Evolutionary conservation across 2,888 invertebrate genomes (phyloP).

Genomic region (Clepsis dumicolana): DNA sequence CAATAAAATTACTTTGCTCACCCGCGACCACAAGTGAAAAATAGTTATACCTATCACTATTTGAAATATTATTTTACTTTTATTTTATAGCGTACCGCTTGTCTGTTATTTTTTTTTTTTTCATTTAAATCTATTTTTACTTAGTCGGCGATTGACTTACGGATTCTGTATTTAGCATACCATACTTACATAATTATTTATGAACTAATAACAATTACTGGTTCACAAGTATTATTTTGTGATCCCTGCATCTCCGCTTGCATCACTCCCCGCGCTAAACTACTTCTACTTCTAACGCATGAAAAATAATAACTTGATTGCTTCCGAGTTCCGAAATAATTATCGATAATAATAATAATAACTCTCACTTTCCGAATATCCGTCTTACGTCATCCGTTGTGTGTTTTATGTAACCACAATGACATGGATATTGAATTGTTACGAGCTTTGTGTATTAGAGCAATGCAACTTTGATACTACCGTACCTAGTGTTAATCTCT

Average conservation of each 20-base stretch:
- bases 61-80: too few relatives aligned
- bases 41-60: too few relatives aligned
- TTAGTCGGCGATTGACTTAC: too few relatives aligned
- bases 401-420: constrained; percentile 40
- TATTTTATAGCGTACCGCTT: too few relatives aligned
- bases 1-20: too few relatives aligned
- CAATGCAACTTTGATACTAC: constrained; percentile 19
- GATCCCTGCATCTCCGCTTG: neutral
- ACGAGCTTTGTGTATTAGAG: constrained; percentile 31
- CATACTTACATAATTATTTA: too few relatives aligned
- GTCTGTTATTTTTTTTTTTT: too few relatives aligned
- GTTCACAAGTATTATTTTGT: neutral
- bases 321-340: constrained; percentile 40
- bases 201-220: too few relatives aligned
- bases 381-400: constrained; percentile 24
- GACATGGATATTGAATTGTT: constrained; percentile 40
- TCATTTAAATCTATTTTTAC: too few relatives aligned
- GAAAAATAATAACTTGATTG: constrained; percentile 38
- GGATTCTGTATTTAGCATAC: too few relatives aligned
- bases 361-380: constrained; percentile 32
- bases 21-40: too few relatives aligned
- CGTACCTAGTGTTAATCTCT: too few relatives aligned
- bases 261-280: neutral
- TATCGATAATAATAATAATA: constrained; percentile 41
- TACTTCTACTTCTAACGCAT: constrained; percentile 28